Evolutionary conservation across 2,888 invertebrate genomes (phyloP), one percentile per base, ranked within the genome.

Genomic region (Tetramorium bicarinatum): DNA sequence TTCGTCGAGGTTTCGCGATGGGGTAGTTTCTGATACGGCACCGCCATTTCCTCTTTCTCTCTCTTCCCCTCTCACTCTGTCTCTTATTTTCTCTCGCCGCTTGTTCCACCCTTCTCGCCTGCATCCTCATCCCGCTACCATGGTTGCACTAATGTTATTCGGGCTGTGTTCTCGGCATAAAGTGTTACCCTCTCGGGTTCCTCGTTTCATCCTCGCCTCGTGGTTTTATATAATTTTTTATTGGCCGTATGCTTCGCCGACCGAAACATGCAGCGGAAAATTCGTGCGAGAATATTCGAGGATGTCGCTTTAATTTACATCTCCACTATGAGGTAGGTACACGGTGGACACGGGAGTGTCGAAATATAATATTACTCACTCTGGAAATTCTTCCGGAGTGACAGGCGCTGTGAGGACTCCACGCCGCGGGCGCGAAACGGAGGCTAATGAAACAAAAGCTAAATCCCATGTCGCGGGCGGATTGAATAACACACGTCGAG

Each of bases 191-290:
- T 79, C 56, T 79, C 47, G 29, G 21, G 41, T 49, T 71, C 13
- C 59, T 34, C 59, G 72, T 61, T 59, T 59, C 59, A 41, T 9
- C 59, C 56, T 71, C 8, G 34, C 44, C 38, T 49, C 8, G 38
- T 47, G 71, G 72, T 59, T 80, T 80, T 80, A 71, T 71, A 72
- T 80, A 80, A 80, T 80, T 80, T 80, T 80, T 80, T 80, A 79
- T 79, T n/a, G 47, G 59, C 79, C 79, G 72, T 59, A 49, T 49
- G 71, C 34, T 59, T 29, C 56, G 71, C 18, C 71, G 79, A 59
- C 66, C 72, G 59, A 72, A 72, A 71, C 59, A 59, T 34, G 47
- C 71, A n/a, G 47, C 72, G 79, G 59, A 72, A 80, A 80, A 80
- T 71, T 80, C 47, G 34, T 34, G 38, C 34, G 59, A 80, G 38